Conservation (phyloP, 2,797 vertebrate species). For the Ctenopoma kingsleyae region DNA sequence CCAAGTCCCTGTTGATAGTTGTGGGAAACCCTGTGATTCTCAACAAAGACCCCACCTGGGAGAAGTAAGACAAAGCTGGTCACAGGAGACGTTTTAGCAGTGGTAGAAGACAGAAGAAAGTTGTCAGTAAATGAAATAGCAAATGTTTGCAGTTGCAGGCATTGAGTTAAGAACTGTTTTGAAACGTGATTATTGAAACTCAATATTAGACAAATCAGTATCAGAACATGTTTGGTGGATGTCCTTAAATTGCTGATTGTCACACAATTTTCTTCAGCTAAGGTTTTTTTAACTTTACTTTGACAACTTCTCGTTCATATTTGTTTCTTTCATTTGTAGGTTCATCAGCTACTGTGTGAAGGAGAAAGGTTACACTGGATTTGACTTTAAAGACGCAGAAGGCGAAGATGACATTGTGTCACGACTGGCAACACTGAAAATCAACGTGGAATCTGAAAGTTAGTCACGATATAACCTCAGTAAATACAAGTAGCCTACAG, state of each 20-base stretch:
- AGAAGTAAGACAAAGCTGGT: conserved; percentile 80
- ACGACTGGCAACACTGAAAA: conserved; percentile 69
- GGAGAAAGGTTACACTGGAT: conserved; percentile 75
- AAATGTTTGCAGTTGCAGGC: not conserved
- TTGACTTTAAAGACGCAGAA: conserved; percentile 71
- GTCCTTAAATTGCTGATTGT: not conserved
- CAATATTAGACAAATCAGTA: not conserved
- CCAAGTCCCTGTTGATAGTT: conserved; percentile 92
- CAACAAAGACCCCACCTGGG: conserved; percentile 89
- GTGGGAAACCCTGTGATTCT: conserved; percentile 93
- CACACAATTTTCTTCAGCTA: not conserved
- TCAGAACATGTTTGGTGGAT: not conserved
- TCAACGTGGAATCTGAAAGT: conserved; percentile 69
- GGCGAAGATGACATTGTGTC: conserved; percentile 75
- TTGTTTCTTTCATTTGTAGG: conserved; percentile 54
- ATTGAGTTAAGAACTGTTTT: not conserved
- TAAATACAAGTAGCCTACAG: not conserved
- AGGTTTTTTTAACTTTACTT: not conserved
- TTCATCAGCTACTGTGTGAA: conserved; percentile 82
- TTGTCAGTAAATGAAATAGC: not conserved
- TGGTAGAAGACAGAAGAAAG: not conserved
- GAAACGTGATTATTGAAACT: not conserved
- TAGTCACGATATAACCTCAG: conserved; percentile 5
- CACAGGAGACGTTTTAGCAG: not conserved
- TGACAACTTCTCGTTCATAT: not conserved